These are phyloP conservation scores for Takifugu bimaculatus DNA, from an alignment of 2,113 vertebrate species.

Conservation along the genomic window DNA sequence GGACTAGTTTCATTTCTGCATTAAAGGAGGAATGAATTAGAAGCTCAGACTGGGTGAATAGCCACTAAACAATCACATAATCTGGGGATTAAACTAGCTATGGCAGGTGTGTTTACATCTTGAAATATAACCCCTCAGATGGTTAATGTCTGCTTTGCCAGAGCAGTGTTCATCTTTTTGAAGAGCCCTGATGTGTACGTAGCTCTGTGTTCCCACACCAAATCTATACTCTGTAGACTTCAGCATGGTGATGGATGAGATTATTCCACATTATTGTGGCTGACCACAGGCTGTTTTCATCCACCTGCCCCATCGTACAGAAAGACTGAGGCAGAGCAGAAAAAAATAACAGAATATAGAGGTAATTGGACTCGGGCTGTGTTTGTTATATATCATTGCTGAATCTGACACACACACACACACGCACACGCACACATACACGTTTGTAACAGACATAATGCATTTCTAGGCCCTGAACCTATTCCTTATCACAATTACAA, in stretches of 20 bases:
- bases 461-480: too few species aligned
- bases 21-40: too few species aligned
- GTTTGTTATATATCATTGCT: background rate
- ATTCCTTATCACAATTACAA: too few species aligned
- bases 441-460: background rate
- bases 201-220: background rate
- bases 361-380: slow-evolving; percentile 26
- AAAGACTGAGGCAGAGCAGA: slow-evolving; percentile 8
- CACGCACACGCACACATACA: slow-evolving; percentile 5
- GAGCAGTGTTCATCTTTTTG: background rate
- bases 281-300: slow-evolving; percentile 11
- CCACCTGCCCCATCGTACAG: slow-evolving; percentile 3
- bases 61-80: too few species aligned
- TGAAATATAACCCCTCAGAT: too few species aligned
- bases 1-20: too few species aligned
- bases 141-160: too few species aligned
- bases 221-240: background rate
- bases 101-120: too few species aligned
- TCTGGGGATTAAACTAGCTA: too few species aligned
- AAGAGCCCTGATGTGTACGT: background rate
- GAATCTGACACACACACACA: background rate
- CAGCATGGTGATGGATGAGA: slow-evolving; percentile 5
- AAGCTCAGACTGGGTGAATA: too few species aligned
- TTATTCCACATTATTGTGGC: slow-evolving; percentile 1
- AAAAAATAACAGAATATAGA: slow-evolving; percentile 18